These are phyloP conservation scores for Pseudococcus viburni DNA, from an alignment of 2,888 invertebrate genomes.

Conservation along the genomic window DNA sequence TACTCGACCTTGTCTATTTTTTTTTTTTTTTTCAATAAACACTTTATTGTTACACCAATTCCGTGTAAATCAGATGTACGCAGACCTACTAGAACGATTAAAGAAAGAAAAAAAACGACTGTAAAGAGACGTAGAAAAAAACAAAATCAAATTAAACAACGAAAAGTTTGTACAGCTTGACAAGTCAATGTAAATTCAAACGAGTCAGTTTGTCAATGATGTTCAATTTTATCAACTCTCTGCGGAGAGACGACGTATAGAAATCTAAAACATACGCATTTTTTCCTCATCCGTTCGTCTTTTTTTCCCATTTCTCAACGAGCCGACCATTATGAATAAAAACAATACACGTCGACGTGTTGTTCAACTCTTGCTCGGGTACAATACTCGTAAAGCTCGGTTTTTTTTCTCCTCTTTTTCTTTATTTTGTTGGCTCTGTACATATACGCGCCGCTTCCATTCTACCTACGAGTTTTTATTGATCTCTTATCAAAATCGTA, in stretches of 20 bases:
- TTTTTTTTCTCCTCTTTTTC: neutral
- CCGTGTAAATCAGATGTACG: conserved; percentile 38
- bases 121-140: neutral
- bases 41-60: conserved; percentile 32
- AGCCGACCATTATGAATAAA: conserved; percentile 27
- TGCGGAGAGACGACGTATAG: neutral
- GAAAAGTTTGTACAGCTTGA: neutral
- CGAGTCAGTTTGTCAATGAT: conserved; percentile 21
- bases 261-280: conserved; percentile 26
- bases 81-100: neutral
- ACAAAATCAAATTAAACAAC: conserved; percentile 35
- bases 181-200: conserved; percentile 38
- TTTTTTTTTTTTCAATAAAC: conserved; percentile 42
- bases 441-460: neutral
- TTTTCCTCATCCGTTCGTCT: neutral
- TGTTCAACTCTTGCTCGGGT: conserved; percentile 16
- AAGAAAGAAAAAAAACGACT: neutral
- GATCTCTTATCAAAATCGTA: conserved; percentile 24
- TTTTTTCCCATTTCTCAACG: neutral
- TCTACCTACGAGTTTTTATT: conserved; percentile 25
- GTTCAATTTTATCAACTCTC: conserved; percentile 13
- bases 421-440: conserved; percentile 7
- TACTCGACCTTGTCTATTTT: conserved; percentile 8
- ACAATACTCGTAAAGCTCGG: conserved; percentile 15
- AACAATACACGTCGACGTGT: conserved; percentile 26